Base-by-base conservation (phyloP, 2,888 invertebrate species). In the Polietes domitor region DNA sequence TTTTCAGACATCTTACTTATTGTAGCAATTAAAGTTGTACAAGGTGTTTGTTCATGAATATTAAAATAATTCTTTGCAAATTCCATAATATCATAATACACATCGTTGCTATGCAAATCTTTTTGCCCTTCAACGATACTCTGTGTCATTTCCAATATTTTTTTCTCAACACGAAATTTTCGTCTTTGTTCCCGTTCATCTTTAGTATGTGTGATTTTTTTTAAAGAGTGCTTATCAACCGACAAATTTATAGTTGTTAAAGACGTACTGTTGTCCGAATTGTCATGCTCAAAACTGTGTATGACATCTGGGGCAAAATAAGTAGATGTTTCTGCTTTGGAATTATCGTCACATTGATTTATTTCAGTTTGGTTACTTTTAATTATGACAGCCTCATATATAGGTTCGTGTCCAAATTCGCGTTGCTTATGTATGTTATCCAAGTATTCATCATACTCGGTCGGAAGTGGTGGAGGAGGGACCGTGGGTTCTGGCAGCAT, bases 1-100 rank as follows among this genome's bases (percentile, higher is more conserved):
- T 96, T 97, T 47, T 94, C 93, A 0, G 94, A 93, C 91, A 96
- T 97, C 83, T 97, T 94, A 0, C 97, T 97, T 55, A 97, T 91
- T 0, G 97, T 97, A 0, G 96, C 96, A 93, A 97, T 97, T 86
- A 97, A 96, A 9, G 97, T 97, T 15, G 97, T 97, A 93, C 97
- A 97, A 0, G 96, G 96, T 15, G 96, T 95, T 61, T 96, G 93
- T 86, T 97, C 97, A 88, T 98, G 98, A 75, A 95, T 95, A 91
- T 98, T 98, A 93, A 97, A 98, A 92, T 96, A 97, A 85, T 96
- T 95, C 89, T 98, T 97, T n/a, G 98, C 98, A 92, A 97, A 98
- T 89, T 98, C 98, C 0, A 97, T 93, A 90, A 98, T 96, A 90
- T 98, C 97, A 89, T 96, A 96, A 88, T 95, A 94, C 6, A 93